Conservation (phyloP, 2,113 vertebrate genomes). For the Alces alces region DNA sequence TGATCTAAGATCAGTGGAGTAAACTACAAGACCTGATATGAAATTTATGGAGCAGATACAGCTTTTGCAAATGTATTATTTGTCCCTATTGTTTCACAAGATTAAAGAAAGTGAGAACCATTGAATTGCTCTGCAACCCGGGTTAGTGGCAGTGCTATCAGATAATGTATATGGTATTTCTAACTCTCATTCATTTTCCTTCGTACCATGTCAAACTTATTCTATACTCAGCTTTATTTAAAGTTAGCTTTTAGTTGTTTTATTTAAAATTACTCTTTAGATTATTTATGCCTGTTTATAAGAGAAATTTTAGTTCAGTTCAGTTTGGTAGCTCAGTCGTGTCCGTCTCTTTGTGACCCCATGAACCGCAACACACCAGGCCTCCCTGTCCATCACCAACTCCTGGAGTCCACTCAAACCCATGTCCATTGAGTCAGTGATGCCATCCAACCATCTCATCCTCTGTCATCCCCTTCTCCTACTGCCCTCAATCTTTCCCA, state of each 20-base stretch:
- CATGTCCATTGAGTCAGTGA: background rate
- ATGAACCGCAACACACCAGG: too few species aligned
- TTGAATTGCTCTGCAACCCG: background rate
- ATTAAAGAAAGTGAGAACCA: background rate
- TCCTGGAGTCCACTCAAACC: too few species aligned
- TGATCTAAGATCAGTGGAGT: background rate
- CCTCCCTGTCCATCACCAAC: too few species aligned
- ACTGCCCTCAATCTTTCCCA: background rate
- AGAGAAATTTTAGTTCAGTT: background rate
- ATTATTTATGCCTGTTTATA: background rate
- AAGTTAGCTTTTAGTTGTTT: background rate
- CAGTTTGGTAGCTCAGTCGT: background rate
- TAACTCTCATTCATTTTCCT: background rate
- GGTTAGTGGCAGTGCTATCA: background rate
- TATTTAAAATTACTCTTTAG: background rate
- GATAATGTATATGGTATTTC: accelerated
- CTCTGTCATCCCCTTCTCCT: background rate
- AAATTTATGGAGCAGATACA: background rate
- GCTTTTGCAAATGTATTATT: background rate
- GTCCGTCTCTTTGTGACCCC: background rate
- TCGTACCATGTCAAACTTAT: background rate
- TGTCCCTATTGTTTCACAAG: background rate
- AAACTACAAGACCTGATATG: background rate
- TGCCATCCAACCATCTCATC: background rate
- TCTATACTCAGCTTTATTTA: background rate